Percentiles rank a stretch among this genome's conserved stretches.
Conservation (phyloP, 1,140 invertebrate genomes). For the Chrysopa pallens region DNA sequence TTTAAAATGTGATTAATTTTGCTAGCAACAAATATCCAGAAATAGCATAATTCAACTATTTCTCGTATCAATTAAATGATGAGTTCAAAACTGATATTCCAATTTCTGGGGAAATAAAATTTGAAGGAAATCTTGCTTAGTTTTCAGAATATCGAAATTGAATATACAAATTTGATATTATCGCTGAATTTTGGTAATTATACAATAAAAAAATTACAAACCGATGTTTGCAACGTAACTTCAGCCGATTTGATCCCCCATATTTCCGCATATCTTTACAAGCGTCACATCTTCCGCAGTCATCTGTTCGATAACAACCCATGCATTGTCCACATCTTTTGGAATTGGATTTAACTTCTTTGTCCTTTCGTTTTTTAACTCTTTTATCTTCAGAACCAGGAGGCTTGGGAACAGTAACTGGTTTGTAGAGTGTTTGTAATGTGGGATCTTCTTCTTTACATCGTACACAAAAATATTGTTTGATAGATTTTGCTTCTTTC, state of each 20-base stretch:
- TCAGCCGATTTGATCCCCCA: constrained; percentile 47
- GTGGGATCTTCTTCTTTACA: constrained; percentile 67
- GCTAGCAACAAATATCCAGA: no score
- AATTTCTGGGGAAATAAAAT: constrained; percentile 1
- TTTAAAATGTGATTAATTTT: no score
- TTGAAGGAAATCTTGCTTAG: constrained; percentile 20
- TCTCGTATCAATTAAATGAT: no score
- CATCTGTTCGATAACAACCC: constrained; percentile 58
- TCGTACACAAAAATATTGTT: constrained; percentile 81
- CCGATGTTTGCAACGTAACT: constrained; percentile 46
- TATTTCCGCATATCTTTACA: constrained; percentile 65
- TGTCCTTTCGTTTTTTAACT: constrained; percentile 25
- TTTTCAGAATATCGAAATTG: constrained; percentile 18
- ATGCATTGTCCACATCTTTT: constrained; percentile 66
- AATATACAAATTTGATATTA: background rate
- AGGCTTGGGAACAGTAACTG: constrained; percentile 30
- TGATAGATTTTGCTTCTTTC: constrained; percentile 80
- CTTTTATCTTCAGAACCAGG: constrained; percentile 27
- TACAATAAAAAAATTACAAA: constrained; percentile 8
- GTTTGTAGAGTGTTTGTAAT: constrained; percentile 62
- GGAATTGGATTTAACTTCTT: constrained; percentile 17
- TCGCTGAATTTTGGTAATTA: background rate
- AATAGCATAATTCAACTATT: no score
- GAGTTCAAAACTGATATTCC: no score
- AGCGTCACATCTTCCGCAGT: constrained; percentile 74